Conservation (phyloP, 2,888 invertebrate genomes). For the Lamellibrachia columna region DNA sequence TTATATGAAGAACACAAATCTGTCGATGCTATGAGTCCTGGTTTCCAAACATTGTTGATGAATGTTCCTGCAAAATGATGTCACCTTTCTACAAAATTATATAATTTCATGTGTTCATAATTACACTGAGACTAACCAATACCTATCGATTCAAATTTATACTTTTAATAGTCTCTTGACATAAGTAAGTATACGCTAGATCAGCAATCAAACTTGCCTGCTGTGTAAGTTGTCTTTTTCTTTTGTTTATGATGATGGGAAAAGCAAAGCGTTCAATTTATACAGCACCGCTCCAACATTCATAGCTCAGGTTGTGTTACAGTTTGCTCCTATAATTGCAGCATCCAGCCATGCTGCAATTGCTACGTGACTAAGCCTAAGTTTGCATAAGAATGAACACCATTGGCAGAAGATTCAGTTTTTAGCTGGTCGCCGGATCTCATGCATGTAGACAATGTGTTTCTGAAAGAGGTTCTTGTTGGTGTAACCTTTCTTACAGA, state of each 20-base stretch:
- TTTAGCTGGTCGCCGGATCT: slow-evolving; percentile 25
- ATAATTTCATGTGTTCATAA: too few species aligned
- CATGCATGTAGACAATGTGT: slow-evolving; percentile 41
- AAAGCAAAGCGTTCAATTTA: too few species aligned
- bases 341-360: too few species aligned
- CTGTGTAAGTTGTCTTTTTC: not conserved
- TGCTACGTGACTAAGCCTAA: not conserved
- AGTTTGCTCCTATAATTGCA: too few species aligned
- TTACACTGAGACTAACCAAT: too few species aligned
- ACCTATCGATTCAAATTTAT: not conserved
- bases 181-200: not conserved
- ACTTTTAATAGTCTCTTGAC: not conserved
- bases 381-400: not conserved
- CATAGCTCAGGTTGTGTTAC: too few species aligned
- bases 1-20: too few species aligned
- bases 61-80: too few species aligned
- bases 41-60: too few species aligned
- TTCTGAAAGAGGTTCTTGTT: slow-evolving; percentile 35
- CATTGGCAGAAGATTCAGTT: not conserved
- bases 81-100: too few species aligned
- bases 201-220: not conserved
- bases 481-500: slow-evolving; percentile 36
- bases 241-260: not conserved
- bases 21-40: too few species aligned
- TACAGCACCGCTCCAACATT: too few species aligned